Evolutionary conservation across 2,888 invertebrate species (phyloP).

Genomic region (Drosophila borealis): DNA sequence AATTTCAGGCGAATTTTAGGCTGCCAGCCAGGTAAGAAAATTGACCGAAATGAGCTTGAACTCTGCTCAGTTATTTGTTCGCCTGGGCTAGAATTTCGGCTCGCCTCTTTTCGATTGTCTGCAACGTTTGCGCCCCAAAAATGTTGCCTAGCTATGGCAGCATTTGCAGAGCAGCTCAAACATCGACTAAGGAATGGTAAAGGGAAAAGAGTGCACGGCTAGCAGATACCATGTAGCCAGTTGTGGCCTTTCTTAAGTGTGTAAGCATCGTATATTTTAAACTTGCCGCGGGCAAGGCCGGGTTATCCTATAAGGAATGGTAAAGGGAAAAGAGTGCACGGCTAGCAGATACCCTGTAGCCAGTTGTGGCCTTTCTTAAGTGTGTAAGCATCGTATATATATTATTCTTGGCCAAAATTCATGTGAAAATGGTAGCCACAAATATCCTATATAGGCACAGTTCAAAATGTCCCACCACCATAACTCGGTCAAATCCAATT

Average conservation of each 20-base stretch:
- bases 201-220: neutral
- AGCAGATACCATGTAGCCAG: neutral
- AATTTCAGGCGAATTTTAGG: neutral
- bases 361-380: too few species aligned
- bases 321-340: neutral
- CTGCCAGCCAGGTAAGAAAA: slow-evolving; percentile 27
- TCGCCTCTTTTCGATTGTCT: neutral
- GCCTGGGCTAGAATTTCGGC: slow-evolving; percentile 9
- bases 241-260: too few species aligned
- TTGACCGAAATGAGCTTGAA: slow-evolving; percentile 15
- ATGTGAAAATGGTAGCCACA: too few species aligned
- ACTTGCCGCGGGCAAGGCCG: too few species aligned
- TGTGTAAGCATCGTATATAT: too few species aligned
- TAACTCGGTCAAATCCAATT: too few species aligned
- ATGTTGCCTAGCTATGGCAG: slow-evolving; percentile 5
- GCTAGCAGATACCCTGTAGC: neutral
- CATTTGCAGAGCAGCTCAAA: slow-evolving; percentile 4
- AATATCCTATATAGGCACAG: too few species aligned
- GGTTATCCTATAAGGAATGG: neutral
- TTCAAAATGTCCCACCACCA: too few species aligned
- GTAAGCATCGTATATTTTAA: too few species aligned
- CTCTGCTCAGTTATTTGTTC: slow-evolving; percentile 19
- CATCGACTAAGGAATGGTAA: neutral
- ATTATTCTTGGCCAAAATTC: too few species aligned
- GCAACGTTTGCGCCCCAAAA: slow-evolving; percentile 2